These are phyloP conservation scores for Echinarachnius parma DNA, from an alignment of 53 echinoderm and acorn worm genomes.

Conservation along the genomic window DNA sequence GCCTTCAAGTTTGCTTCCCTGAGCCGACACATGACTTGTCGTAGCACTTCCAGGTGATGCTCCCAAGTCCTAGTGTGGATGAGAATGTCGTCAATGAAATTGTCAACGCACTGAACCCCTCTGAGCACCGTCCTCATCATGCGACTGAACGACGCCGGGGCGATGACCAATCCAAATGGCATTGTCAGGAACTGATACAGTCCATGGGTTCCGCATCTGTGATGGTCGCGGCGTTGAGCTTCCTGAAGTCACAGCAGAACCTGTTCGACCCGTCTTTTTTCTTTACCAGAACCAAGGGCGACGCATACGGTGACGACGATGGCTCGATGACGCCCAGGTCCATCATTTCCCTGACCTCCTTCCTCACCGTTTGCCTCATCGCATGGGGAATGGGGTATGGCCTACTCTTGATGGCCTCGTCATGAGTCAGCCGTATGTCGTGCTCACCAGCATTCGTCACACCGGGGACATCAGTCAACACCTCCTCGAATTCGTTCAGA, in stretches of 20 bases:
- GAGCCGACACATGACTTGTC: constrained; percentile 38
- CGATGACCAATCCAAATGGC: constrained; percentile 63
- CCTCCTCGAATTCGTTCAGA: constrained; percentile 33
- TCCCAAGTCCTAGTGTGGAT: constrained; percentile 48
- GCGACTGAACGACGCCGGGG: constrained; percentile 51
- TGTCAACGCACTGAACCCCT: constrained; percentile 18
- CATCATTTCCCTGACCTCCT: constrained; percentile 51
- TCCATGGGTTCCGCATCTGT: constrained; percentile 61
- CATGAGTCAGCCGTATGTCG: constrained; percentile 43
- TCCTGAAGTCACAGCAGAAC: constrained; percentile 60
- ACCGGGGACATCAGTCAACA: constrained; percentile 64
- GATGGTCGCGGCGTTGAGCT: constrained; percentile 49
- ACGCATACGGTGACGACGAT: constrained; percentile 51
- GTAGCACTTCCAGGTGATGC: constrained; percentile 36
- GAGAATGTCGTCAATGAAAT: constrained; percentile 44
- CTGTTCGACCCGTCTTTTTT: constrained; percentile 59
- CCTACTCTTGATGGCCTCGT: constrained; percentile 30
- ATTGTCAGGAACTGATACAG: constrained; percentile 43
- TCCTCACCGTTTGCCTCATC: constrained; percentile 20
- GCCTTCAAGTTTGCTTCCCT: constrained; percentile 41
- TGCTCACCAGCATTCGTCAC: constrained; percentile 37
- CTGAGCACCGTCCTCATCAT: constrained; percentile 34
- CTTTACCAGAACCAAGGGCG: constrained; percentile 49
- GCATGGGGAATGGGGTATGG: constrained; percentile 60
- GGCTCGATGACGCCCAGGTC: constrained; percentile 50